phyloP scores from a whole-genome alignment of 2,888 invertebrate genomes.

The Sesia apiformis region DNA sequence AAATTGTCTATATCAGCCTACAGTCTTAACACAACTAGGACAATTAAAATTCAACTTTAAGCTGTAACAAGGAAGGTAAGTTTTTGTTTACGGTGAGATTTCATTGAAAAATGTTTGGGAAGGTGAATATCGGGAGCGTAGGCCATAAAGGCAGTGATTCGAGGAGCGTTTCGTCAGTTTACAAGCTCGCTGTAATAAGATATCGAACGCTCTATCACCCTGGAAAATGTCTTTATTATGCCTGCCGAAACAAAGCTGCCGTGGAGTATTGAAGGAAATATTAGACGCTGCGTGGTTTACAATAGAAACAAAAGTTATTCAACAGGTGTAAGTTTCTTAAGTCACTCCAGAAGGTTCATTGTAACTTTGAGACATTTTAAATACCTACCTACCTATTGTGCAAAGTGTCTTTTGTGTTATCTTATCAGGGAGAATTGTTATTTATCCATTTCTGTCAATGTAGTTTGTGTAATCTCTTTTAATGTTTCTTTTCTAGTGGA shows the following conservation, averaged over 20 bases:
- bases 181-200: slow-evolving; percentile 58
- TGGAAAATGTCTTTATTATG: slow-evolving; percentile 53
- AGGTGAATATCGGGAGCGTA: slow-evolving; percentile 52
- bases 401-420: too few relatives aligned
- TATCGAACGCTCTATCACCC: slow-evolving; percentile 53
- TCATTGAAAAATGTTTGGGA: slow-evolving; percentile 25
- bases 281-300: slow-evolving; percentile 2
- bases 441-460: too few relatives aligned
- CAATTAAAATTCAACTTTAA: slow-evolving; percentile 17
- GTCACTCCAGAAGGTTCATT: too few relatives aligned
- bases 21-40: slow-evolving; percentile 11
- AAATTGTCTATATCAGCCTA: slow-evolving; percentile 45
- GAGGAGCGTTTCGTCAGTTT: slow-evolving; percentile 53
- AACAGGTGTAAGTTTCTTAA: too few relatives aligned
- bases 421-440: too few relatives aligned
- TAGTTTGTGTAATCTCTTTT: too few relatives aligned
- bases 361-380: too few relatives aligned
- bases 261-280: slow-evolving; percentile 10
- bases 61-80: slow-evolving; percentile 11
- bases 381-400: too few relatives aligned
- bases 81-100: slow-evolving; percentile 14
- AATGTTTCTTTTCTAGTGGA: too few relatives aligned
- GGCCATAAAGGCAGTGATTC: slow-evolving; percentile 57
- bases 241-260: slow-evolving; percentile 25
- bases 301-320: too few relatives aligned